Percentiles rank a stretch among this genome's conserved stretches.
These are phyloP conservation scores for Metopia argyrocephala DNA, from an alignment of 2,888 invertebrate species.

Conservation along the genomic window DNA sequence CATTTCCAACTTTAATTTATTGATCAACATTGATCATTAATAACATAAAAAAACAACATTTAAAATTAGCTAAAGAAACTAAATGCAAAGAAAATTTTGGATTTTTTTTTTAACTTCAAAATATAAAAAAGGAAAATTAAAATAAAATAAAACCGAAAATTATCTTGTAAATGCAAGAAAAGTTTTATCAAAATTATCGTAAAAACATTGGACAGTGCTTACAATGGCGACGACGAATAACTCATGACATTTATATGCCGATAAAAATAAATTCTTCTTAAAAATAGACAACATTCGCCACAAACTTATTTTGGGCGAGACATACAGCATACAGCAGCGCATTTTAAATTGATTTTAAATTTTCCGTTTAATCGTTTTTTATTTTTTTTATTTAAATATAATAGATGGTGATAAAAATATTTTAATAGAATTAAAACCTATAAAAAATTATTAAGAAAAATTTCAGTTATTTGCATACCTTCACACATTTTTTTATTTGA, in stretches of 20 bases:
- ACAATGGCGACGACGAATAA: constrained; percentile 15
- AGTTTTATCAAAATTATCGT: constrained; percentile 24
- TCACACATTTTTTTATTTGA: too few species aligned
- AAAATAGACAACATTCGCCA: constrained; percentile 44
- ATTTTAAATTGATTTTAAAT: constrained; percentile 5
- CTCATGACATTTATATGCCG: constrained; percentile 53
- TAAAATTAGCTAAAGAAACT: background rate
- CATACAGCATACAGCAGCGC: constrained; percentile 4
- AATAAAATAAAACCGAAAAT: constrained; percentile 8
- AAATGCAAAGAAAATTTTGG: background rate
- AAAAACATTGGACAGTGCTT: background rate
- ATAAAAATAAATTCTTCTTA: constrained; percentile 51
- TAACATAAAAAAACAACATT: constrained; percentile 1
- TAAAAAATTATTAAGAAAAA: too few species aligned
- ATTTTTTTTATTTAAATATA: too few species aligned
- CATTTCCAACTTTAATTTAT: constrained; percentile 53
- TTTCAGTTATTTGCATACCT: too few species aligned
- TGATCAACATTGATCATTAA: constrained; percentile 48
- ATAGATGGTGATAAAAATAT: too few species aligned
- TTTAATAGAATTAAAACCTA: too few species aligned
- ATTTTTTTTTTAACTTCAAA: background rate
- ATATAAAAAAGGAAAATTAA: background rate
- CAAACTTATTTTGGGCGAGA: background rate
- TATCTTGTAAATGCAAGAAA: constrained; percentile 23
- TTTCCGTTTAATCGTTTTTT: background rate